Conservation (phyloP, 2,888 invertebrate genomes). For the Drosophila pegasa region DNA sequence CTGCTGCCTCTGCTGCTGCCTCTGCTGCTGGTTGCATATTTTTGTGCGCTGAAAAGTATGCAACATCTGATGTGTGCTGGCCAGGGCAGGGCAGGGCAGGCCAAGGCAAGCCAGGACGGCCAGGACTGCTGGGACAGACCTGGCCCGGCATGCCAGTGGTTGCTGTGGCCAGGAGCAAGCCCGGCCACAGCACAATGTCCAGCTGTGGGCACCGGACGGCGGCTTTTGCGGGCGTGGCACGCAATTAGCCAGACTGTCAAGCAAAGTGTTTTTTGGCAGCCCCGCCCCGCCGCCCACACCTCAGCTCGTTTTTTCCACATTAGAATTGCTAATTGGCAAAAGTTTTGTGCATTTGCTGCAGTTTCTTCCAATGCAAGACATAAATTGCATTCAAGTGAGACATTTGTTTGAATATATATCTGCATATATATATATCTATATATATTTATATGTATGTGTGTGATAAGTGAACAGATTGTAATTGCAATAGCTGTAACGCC, state of each 20-base stretch:
- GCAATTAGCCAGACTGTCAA: conserved; percentile 76
- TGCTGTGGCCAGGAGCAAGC: conserved; percentile 29
- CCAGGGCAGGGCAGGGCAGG: neutral
- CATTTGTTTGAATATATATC: conserved; percentile 57
- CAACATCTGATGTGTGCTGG: conserved; percentile 40
- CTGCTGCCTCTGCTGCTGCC: neutral
- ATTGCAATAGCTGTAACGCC: conserved; percentile 10
- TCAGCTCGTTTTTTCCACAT: conserved; percentile 51
- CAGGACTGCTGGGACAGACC: neutral
- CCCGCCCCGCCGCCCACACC: neutral
- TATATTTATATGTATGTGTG: neutral
- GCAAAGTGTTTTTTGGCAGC: conserved; percentile 62
- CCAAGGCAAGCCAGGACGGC: neutral
- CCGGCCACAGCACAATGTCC: conserved; percentile 31
- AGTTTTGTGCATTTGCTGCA: conserved; percentile 64
- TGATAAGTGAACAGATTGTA: conserved; percentile 6
- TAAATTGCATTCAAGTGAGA: conserved; percentile 64
- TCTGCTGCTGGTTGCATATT: conserved; percentile 50
- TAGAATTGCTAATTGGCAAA: conserved; percentile 80
- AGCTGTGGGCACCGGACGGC: conserved; percentile 15
- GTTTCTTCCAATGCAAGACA: conserved; percentile 70
- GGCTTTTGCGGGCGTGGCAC: conserved; percentile 57
- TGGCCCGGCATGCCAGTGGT: conserved; percentile 38
- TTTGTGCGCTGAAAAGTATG: conserved; percentile 60
- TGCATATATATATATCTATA: neutral